Percentiles rank a stretch among this genome's conserved stretches.
phyloP scores from a whole-genome alignment of 2,797 vertebrate genomes.

The Pseudomugil gertrudae region DNA sequence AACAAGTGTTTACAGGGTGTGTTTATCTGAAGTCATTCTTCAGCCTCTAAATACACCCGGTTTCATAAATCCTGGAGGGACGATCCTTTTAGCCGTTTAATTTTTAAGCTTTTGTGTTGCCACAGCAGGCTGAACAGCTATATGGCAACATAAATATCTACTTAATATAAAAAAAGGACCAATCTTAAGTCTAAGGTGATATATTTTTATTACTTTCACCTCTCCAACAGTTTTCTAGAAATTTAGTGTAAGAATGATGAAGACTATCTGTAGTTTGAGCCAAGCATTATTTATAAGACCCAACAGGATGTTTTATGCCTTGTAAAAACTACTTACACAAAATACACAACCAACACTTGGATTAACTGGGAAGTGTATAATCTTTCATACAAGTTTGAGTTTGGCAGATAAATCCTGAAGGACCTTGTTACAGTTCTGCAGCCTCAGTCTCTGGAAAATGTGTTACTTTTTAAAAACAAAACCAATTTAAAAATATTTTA shows the following conservation, averaged over 20 bases:
- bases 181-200: background rate
- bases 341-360: background rate
- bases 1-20: constrained; percentile 63
- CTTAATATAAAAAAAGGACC: constrained; percentile 1
- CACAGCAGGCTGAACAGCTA: background rate
- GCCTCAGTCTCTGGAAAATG: background rate
- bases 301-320: no score
- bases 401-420: background rate
- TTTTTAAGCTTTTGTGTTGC: background rate
- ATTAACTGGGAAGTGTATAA: background rate
- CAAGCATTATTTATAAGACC: no score
- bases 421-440: background rate
- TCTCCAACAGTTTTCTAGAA: background rate
- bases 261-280: no score
- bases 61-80: background rate
- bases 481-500: no score
- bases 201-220: background rate
- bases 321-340: background rate
- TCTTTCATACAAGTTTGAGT: background rate
- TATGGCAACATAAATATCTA: background rate
- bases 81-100: background rate
- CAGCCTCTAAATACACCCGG: constrained; percentile 13
- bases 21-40: constrained; percentile 30
- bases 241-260: no score
- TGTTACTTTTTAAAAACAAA: background rate